Conservation (phyloP, 2,888 invertebrate genomes). For the Dryococelus australis region DNA sequence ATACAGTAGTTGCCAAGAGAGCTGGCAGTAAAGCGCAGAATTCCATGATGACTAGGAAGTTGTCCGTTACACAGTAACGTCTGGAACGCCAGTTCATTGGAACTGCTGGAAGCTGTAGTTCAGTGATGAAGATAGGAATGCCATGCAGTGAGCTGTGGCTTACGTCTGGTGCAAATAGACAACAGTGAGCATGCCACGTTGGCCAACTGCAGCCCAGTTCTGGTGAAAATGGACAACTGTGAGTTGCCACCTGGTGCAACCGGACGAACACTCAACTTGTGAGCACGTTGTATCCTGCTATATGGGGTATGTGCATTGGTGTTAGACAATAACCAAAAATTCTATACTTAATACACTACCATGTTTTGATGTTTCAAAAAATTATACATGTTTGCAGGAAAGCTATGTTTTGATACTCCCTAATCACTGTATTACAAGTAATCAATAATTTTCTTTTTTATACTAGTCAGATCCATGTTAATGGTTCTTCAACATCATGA, state of each 20-base stretch:
- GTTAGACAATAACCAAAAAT: background rate
- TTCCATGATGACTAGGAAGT: background rate
- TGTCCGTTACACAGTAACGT: background rate
- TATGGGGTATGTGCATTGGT: background rate
- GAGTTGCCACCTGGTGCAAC: background rate
- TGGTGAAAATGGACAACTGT: background rate
- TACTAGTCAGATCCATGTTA: background rate
- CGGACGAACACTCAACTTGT: background rate
- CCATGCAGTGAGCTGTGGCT: background rate
- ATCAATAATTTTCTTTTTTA: background rate
- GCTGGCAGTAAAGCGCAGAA: background rate
- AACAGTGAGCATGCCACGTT: background rate
- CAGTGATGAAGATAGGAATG: background rate
- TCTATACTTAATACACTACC: background rate
- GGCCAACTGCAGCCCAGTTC: background rate
- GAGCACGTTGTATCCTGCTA: background rate
- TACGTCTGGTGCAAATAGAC: background rate
- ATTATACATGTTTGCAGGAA: background rate
- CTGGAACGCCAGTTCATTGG: no score
- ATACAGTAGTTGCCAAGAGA: background rate
- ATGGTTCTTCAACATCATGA: background rate
- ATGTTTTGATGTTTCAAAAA: background rate
- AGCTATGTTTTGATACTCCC: constrained; percentile 8
- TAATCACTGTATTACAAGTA: background rate
- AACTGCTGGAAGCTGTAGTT: background rate